Evolutionary conservation across 2,888 invertebrate species (phyloP), one percentile per base, ranked within the genome.

Genomic region (Malthinus flaveolus): DNA sequence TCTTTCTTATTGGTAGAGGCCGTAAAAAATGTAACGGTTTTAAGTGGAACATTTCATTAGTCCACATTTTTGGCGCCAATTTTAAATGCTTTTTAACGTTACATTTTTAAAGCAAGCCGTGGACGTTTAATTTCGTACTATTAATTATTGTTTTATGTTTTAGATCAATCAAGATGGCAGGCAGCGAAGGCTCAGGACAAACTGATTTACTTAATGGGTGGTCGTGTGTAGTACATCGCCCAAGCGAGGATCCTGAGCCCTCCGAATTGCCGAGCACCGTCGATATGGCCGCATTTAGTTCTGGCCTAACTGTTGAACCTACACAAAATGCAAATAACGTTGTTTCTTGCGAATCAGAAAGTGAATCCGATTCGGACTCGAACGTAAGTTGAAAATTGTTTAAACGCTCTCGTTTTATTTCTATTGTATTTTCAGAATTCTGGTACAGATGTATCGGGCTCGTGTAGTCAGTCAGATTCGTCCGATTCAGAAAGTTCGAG

Each of bases 281-380:
- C 60, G 87, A 87, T 68, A 86, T 87, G 78, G 84, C 85, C 68
- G 86, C 86, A 57, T 84, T 86, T 71, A 86, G 84, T 74, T 82
- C 81, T 62, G 80, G 79, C 54, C 64, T 77, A 39, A 74, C 63
- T 62, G 73, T 75, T 44, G 72, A 73, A 62, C 71, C 74, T 9
- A 62, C 70, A 9, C 69, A 67, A 49, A 71, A 65, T 52, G 61
- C 70, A 31, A 61, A 61, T 12, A 66, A 73, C 59, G 69, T 67
- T 12, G 69, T 72, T 32, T 71, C 69, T 56, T 65, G 82, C 69
- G 84, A 83, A 71, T 82, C 84, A 33, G 85, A 84, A 69, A 83
- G 84, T 56, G 85, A 86, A 69, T 83, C 83, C 9, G 80, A 80
- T 62, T 77, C 75, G 67, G 85, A 84, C 71, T 82, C 85, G 23